Evolutionary conservation across 1,140 invertebrate species (phyloP).

Genomic region (Scaptodrosophila lebanonensis): DNA sequence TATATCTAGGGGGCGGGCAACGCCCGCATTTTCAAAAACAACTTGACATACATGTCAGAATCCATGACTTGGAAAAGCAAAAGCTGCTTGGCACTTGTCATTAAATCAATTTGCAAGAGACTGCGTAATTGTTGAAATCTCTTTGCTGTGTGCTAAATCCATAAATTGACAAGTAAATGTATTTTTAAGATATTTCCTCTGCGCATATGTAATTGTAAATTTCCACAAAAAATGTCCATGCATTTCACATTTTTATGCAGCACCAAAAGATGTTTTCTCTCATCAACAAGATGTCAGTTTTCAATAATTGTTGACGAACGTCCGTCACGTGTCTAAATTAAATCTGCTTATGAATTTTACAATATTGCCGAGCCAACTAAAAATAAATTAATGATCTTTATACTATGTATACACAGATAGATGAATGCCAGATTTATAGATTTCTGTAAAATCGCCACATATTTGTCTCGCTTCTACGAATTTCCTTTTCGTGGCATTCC

Average conservation of each 20-base stretch:
- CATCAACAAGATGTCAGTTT: too few relatives aligned
- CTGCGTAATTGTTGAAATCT: constrained; percentile 44
- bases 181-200: too few relatives aligned
- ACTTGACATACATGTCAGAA: constrained; percentile 20
- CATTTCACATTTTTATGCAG: too few relatives aligned
- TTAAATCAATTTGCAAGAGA: constrained; percentile 59
- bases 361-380: constrained; percentile 32
- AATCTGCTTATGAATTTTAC: constrained; percentile 30
- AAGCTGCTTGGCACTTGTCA: constrained; percentile 57
- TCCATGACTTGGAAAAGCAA: constrained; percentile 32
- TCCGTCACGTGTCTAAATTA: too few relatives aligned
- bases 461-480: constrained; percentile 44
- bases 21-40: constrained; percentile 41
- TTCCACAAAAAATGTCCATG: constrained; percentile 3
- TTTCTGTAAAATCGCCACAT: constrained; percentile 10
- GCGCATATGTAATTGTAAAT: neutral
- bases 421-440: neutral
- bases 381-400: constrained; percentile 53
- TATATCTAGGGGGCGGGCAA: constrained; percentile 8
- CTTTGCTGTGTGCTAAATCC: too few relatives aligned
- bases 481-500: constrained; percentile 57
- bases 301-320: too few relatives aligned
- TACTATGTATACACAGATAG: constrained; percentile 5
- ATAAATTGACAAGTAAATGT: too few relatives aligned
- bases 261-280: too few relatives aligned